phyloP scores from a whole-genome alignment of 2,888 invertebrate species.

The Callyntrura sp. region DNA sequence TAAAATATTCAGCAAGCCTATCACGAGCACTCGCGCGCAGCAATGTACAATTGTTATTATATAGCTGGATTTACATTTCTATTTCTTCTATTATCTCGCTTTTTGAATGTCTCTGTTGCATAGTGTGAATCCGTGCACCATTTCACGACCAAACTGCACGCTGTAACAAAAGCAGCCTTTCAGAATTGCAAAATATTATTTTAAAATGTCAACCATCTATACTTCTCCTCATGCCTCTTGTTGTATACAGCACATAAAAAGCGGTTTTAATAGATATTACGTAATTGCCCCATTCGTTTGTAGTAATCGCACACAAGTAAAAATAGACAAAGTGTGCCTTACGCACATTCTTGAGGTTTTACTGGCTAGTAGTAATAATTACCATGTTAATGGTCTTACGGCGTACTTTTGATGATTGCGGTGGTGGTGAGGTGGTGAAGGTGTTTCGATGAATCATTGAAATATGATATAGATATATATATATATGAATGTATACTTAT shows the following conservation, averaged over 20 bases:
- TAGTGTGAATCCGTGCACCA: neutral
- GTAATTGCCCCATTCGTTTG: conserved; percentile 13
- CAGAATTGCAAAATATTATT: conserved; percentile 33
- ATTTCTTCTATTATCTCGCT: too few species aligned
- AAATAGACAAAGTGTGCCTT: conserved; percentile 11
- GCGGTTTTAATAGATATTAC: neutral
- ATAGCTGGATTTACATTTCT: neutral
- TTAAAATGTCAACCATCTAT: too few species aligned
- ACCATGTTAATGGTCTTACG: neutral
- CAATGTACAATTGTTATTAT: neutral
- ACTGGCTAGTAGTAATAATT: neutral
- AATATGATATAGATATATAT: too few species aligned
- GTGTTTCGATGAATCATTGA: neutral
- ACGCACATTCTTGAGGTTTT: conserved; percentile 26
- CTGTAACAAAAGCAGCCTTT: neutral
- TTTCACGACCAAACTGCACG: neutral
- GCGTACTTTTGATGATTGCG: neutral
- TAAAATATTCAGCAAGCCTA: neutral
- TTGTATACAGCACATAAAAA: neutral
- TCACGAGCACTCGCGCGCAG: neutral
- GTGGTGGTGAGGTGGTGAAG: neutral
- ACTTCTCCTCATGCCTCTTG: neutral
- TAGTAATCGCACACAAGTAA: neutral
- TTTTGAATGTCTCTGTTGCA: neutral
- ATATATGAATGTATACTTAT: too few species aligned